Evolutionary conservation across 92 coral and sea anemone genomes (phyloP).

Genomic region (Siderastrea siderea): DNA sequence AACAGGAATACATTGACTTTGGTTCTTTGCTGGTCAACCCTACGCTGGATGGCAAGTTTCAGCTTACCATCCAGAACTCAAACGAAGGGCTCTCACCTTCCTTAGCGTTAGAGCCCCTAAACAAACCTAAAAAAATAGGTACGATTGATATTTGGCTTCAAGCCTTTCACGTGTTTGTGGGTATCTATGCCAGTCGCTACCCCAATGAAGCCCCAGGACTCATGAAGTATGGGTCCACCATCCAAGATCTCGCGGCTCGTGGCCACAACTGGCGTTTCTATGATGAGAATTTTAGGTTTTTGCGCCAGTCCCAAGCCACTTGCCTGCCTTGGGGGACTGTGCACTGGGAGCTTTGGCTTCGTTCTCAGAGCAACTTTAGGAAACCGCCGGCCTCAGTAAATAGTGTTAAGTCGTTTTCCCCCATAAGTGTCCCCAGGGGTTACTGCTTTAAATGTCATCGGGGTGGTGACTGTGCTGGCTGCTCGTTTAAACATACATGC

Average conservation of each 20-base stretch:
- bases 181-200: conserved; percentile 34
- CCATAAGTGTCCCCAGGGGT: conserved; percentile 37
- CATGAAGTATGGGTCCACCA: conserved; percentile 62
- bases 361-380: conserved; percentile 33
- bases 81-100: no score
- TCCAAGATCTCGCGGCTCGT: conserved; percentile 59
- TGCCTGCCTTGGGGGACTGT: conserved; percentile 60
- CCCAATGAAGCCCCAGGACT: conserved; percentile 45
- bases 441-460: conserved; percentile 54
- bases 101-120: conserved; percentile 37
- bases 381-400: neutral
- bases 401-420: neutral
- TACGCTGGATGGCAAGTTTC: neutral
- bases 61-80: no score
- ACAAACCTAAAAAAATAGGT: conserved; percentile 27
- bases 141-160: conserved; percentile 57
- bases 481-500: conserved; percentile 65
- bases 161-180: conserved; percentile 58
- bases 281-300: conserved; percentile 62
- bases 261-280: conserved; percentile 60
- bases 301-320: conserved; percentile 34
- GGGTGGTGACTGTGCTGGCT: conserved; percentile 57
- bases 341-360: conserved; percentile 73
- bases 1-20: neutral
- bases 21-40: neutral